phyloP scores from a whole-genome alignment of 2,888 invertebrate genomes.

The Dryobota labecula region DNA sequence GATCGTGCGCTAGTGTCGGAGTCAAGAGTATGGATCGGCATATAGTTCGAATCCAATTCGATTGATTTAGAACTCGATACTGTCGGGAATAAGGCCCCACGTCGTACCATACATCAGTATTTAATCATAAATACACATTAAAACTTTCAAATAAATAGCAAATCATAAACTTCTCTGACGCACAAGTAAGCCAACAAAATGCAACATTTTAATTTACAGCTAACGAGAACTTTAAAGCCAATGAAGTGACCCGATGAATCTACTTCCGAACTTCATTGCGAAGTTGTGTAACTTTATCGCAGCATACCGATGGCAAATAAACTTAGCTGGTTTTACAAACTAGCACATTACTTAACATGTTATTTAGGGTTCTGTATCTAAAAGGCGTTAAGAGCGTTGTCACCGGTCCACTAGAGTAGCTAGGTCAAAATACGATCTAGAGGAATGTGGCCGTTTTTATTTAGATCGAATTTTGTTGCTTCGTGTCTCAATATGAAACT shows the following conservation, averaged over 20 bases:
- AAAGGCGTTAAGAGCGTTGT: no score
- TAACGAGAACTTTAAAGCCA: slow-evolving; percentile 33
- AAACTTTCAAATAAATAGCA: not conserved
- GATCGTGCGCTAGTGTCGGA: no score
- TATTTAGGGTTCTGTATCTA: not conserved
- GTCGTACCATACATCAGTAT: no score
- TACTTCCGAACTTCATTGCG: slow-evolving; percentile 28
- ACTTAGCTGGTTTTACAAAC: slow-evolving; percentile 21
- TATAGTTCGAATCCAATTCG: no score
- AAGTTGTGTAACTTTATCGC: slow-evolving; percentile 34
- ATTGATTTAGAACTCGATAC: no score
- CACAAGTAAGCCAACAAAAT: slow-evolving; percentile 29
- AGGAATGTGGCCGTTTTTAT: no score
- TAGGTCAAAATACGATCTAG: no score
- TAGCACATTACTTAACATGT: slow-evolving; percentile 20
- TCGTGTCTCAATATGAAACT: no score
- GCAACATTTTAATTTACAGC: slow-evolving; percentile 36
- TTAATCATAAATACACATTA: not conserved
- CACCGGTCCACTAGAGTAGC: no score
- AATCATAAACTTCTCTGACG: not conserved
- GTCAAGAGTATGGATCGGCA: no score
- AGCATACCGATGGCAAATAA: slow-evolving; percentile 4
- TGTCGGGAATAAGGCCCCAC: no score
- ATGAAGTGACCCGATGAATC: slow-evolving; percentile 42
- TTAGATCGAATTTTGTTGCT: no score